Evolutionary conservation across 2,113 vertebrate species (phyloP).

Genomic region (Hypocryptadius cinnamomeus): DNA sequence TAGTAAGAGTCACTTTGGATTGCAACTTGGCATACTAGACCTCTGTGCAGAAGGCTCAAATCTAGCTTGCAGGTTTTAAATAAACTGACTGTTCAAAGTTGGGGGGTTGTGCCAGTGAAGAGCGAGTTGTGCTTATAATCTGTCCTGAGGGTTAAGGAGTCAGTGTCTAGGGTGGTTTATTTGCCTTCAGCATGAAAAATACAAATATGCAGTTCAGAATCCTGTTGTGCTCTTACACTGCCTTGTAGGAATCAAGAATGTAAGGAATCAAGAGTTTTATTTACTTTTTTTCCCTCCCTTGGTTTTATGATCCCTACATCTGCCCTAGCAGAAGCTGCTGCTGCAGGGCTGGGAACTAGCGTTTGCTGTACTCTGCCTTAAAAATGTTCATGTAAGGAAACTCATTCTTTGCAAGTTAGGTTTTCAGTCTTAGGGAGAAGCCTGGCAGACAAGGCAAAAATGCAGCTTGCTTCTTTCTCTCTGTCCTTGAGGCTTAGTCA

Average conservation of each 20-base stretch:
- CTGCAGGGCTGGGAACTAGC: background rate
- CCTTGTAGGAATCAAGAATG: background rate
- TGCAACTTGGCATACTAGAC: background rate
- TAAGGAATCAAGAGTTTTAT: background rate
- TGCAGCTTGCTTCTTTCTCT: background rate
- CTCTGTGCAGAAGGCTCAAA: background rate
- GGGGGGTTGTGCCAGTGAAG: background rate
- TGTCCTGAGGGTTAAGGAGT: background rate
- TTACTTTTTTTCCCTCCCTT: background rate
- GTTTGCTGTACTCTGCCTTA: background rate
- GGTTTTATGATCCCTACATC: background rate
- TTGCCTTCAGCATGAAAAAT: background rate
- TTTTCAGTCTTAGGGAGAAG: background rate
- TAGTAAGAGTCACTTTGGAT: constrained; percentile 31
- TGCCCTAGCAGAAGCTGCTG: background rate
- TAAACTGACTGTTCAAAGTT: background rate
- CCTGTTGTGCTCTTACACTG: background rate
- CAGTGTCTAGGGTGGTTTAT: background rate
- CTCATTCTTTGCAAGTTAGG: background rate
- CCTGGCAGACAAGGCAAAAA: background rate
- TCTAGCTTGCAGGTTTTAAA: background rate
- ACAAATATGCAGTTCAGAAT: background rate
- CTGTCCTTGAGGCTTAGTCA: background rate
- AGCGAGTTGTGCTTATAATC: background rate
- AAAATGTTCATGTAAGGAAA: background rate